Percentiles rank a stretch among this genome's conserved stretches.
These are phyloP conservation scores for Lamellibrachia columna DNA, from an alignment of 2,888 invertebrate genomes.

Conservation along the genomic window DNA sequence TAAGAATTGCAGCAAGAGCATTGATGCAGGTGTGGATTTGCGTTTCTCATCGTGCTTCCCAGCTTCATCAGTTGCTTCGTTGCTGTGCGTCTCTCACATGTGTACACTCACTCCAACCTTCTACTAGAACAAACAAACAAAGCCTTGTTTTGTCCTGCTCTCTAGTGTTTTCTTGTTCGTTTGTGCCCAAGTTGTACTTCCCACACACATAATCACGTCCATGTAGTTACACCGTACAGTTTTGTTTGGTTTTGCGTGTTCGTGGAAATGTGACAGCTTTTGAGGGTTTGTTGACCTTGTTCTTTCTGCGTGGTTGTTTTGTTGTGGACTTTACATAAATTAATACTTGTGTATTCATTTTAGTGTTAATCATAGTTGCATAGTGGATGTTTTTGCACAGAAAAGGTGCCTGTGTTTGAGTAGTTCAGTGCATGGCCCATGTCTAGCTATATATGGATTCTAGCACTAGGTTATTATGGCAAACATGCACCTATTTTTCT, in stretches of 20 bases:
- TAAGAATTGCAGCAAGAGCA: constrained; percentile 76
- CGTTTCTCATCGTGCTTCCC: constrained; percentile 16
- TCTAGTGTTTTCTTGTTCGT: not conserved
- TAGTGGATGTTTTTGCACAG: not conserved
- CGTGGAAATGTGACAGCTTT: not conserved
- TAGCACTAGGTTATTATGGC: not conserved
- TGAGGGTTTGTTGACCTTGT: not conserved
- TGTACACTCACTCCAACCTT: not conserved
- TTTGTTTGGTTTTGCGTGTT: constrained; percentile 5
- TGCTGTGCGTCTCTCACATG: not conserved
- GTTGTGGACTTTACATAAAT: not conserved
- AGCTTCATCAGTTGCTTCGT: constrained; percentile 7
- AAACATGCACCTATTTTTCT: not conserved
- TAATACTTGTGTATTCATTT: not conserved
- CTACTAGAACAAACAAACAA: constrained; percentile 10
- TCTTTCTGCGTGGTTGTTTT: constrained; percentile 11
- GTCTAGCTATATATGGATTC: not conserved
- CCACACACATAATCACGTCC: not conserved
- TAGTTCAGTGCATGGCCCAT: not conserved
- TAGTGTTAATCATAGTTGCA: not conserved
- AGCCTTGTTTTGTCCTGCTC: not conserved
- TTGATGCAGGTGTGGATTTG: constrained; percentile 25
- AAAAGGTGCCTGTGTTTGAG: not conserved
- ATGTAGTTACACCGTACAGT: not conserved
- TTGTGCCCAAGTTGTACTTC: not conserved